Evolutionary conservation across 2,113 vertebrate species (phyloP).

Genomic region (Hemicordylus capensis): DNA sequence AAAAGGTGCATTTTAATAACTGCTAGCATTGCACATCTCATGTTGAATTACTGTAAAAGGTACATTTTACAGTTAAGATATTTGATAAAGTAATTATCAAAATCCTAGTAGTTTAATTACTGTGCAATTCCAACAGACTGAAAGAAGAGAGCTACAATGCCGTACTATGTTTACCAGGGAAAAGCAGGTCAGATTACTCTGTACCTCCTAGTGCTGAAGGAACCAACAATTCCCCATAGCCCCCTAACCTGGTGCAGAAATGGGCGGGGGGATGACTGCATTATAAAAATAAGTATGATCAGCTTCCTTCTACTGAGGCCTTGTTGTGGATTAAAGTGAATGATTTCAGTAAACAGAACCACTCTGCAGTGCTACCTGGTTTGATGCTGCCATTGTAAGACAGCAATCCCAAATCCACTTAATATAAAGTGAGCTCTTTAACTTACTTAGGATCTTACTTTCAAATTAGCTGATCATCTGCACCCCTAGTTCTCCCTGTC

Average conservation of each 20-base stretch:
- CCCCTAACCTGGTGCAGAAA: background rate
- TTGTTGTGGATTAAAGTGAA: background rate
- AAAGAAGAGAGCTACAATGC: background rate
- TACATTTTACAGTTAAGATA: background rate
- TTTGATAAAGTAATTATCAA: background rate
- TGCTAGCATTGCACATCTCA: background rate
- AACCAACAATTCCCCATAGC: background rate
- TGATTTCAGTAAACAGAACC: background rate
- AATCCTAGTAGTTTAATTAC: background rate
- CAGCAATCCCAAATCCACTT: too few species aligned
- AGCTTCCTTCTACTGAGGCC: background rate
- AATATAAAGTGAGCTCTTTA: too few species aligned
- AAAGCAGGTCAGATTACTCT: background rate
- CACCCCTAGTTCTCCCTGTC: too few species aligned
- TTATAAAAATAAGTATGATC: background rate
- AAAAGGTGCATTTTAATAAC: conserved; percentile 3
- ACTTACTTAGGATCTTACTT: too few species aligned
- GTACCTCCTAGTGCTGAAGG: background rate
- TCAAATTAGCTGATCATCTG: too few species aligned
- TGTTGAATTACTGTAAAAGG: background rate
- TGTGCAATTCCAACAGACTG: background rate
- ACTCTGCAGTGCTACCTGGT: background rate
- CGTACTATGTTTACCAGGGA: background rate
- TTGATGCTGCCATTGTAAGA: background rate
- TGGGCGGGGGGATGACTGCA: background rate